A percentile compares a stretch with the other conserved stretches of the same genome.
These are phyloP conservation scores for Zootoca vivipara DNA, from an alignment of 2,113 vertebrate genomes.

Conservation along the genomic window DNA sequence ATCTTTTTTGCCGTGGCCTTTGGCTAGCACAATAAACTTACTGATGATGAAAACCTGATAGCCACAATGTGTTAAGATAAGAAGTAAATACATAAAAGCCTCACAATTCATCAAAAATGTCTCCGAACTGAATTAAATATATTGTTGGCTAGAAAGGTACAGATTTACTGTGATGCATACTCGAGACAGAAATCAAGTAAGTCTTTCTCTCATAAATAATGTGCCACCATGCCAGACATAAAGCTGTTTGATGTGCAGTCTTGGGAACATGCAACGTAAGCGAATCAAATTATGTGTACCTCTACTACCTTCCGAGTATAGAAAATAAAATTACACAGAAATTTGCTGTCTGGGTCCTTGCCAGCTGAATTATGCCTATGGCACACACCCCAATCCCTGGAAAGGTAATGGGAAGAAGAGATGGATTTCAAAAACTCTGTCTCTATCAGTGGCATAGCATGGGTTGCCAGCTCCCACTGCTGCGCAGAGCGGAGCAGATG, in stretches of 20 bases:
- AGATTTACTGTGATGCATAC: constrained; percentile 9
- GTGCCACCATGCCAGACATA: constrained; percentile 42
- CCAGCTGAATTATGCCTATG: constrained; percentile 40
- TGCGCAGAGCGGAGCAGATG: no score
- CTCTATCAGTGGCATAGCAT: no score
- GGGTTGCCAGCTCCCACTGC: no score
- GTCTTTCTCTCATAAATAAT: constrained; percentile 55
- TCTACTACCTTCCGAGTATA: constrained; percentile 30
- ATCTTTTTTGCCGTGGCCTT: no score
- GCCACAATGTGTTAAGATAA: neutral
- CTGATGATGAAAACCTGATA: neutral
- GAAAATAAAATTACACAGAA: constrained; percentile 57
- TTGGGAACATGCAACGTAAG: constrained; percentile 27
- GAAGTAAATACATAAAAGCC: neutral
- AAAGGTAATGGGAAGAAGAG: neutral
- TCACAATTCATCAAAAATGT: constrained; percentile 13
- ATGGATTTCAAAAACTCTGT: neutral
- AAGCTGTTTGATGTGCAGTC: constrained; percentile 53
- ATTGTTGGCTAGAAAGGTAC: neutral
- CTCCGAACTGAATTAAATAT: constrained; percentile 11
- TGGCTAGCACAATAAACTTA: no score
- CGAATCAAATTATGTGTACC: constrained; percentile 52
- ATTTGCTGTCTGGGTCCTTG: constrained; percentile 23
- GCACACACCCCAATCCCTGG: no score
- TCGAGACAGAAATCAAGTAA: constrained; percentile 29